A percentile compares a stretch with the other conserved stretches of the same genome.
Evolutionary conservation across 2,113 vertebrate species (phyloP).

Genomic region (Cottus gobio): DNA sequence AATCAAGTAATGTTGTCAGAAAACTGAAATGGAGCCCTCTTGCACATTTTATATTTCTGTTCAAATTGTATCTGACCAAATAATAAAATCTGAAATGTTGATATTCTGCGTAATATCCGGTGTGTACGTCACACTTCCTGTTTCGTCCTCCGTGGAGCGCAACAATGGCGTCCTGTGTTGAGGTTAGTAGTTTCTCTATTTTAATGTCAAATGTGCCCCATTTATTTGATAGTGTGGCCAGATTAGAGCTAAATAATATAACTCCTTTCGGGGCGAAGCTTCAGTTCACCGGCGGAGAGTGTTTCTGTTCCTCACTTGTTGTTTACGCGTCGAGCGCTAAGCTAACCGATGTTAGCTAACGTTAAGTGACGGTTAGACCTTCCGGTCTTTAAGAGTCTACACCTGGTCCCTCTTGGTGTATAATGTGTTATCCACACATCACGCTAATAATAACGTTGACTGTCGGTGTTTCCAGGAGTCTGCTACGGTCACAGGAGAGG

Average conservation of each 20-base stretch:
- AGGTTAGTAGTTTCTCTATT: constrained; percentile 62
- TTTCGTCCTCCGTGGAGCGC: neutral
- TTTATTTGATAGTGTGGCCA: neutral
- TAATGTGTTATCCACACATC: rapidly evolving
- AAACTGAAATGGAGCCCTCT: no score
- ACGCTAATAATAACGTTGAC: neutral
- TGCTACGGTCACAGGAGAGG: constrained; percentile 44
- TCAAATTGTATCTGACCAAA: neutral
- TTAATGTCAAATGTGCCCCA: rapidly evolving
- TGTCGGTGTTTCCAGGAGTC: constrained; percentile 44
- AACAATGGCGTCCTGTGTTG: constrained; percentile 77
- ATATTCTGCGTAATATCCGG: constrained; percentile 54
- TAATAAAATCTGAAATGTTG: neutral
- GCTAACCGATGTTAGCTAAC: constrained; percentile 41
- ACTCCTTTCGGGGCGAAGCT: rapidly evolving
- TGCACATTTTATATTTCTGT: neutral
- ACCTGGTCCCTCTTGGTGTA: neutral
- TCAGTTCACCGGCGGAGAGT: rapidly evolving
- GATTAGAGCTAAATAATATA: rapidly evolving
- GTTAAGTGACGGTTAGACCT: neutral
- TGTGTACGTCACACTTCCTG: constrained; percentile 14
- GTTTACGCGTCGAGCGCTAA: constrained; percentile 28
- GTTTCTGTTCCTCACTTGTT: neutral
- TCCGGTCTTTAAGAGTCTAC: rapidly evolving
- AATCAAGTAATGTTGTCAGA: neutral